phyloP scores from a whole-genome alignment of 2,888 invertebrate species.

The Drosophila suboccidentalis region DNA sequence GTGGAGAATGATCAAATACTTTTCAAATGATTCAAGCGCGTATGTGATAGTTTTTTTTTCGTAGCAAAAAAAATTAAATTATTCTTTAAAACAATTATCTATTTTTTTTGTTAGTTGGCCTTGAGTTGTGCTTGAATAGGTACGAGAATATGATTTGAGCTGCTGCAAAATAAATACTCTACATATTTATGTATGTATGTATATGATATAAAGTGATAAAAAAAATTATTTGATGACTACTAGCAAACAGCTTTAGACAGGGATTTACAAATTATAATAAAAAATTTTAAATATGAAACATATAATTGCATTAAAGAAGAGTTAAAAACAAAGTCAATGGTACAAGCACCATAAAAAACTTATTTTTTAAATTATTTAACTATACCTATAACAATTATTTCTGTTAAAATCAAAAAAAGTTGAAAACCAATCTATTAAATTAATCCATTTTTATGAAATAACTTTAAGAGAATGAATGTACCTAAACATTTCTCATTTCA shows the following conservation, averaged over 20 bases:
- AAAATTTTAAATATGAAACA: conserved; percentile 47
- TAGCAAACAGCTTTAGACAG: conserved; percentile 70
- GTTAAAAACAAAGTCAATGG: conserved; percentile 45
- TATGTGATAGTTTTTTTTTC: conserved; percentile 56
- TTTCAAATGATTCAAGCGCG: conserved; percentile 57
- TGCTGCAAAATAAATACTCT: conserved; percentile 35
- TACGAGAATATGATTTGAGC: conserved; percentile 21
- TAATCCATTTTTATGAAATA: conserved; percentile 43
- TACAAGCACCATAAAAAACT: conserved; percentile 44
- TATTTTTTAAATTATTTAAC: conserved; percentile 45
- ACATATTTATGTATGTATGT: conserved; percentile 64
- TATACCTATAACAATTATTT: conserved; percentile 24
- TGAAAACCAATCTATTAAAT: conserved; percentile 26
- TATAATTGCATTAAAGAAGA: conserved; percentile 42
- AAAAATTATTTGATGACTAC: conserved; percentile 55
- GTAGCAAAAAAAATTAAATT: conserved; percentile 1
- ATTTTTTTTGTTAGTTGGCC: conserved; percentile 7
- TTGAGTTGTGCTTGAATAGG: conserved; percentile 36
- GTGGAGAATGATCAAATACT: conserved; percentile 37
- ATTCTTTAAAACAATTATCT: not conserved
- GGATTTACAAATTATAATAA: conserved; percentile 71
- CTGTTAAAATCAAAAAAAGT: conserved; percentile 34
- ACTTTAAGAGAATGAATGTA: conserved; percentile 39
- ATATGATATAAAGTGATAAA: conserved; percentile 61
- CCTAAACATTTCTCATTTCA: conserved; percentile 36